Percentiles rank a stretch among this genome's conserved stretches.
These are phyloP conservation scores for Drosophila busckii DNA, from an alignment of 1,140 invertebrate genomes.

Conservation along the genomic window DNA sequence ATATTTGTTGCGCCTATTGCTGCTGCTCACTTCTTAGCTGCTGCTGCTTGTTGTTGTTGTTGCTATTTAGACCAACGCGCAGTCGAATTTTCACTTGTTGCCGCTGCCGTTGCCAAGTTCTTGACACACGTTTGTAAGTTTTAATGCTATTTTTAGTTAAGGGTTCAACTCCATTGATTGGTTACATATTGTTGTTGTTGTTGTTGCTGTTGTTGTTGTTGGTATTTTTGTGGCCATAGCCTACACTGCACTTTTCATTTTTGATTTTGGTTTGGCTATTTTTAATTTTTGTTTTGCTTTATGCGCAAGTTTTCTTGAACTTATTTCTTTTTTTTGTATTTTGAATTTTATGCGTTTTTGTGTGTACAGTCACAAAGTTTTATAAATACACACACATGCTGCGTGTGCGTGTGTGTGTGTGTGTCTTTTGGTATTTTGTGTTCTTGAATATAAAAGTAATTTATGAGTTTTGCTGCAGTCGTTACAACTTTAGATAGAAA, in stretches of 20 bases:
- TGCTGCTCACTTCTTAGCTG: background rate
- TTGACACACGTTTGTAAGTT: constrained; percentile 10
- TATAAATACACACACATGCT: constrained; percentile 20
- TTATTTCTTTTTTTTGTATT: background rate
- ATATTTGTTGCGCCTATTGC: constrained; percentile 26
- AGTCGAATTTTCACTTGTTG: constrained; percentile 37
- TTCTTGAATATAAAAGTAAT: constrained; percentile 63
- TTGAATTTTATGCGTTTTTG: background rate
- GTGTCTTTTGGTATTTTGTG: constrained; percentile 31
- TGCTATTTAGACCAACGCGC: constrained; percentile 55
- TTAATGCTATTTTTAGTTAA: constrained; percentile 31
- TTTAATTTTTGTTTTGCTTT: constrained; percentile 65
- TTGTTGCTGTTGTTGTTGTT: constrained; percentile 14
- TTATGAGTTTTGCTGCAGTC: constrained; percentile 70
- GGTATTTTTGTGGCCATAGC: constrained; percentile 7
- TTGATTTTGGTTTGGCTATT: constrained; percentile 59
- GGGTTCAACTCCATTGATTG: constrained; percentile 66
- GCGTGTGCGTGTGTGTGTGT: constrained; percentile 15
- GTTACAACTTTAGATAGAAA: constrained; percentile 7
- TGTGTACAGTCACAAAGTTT: constrained; percentile 53
- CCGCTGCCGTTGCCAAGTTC: constrained; percentile 47
- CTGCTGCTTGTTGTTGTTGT: constrained; percentile 4
- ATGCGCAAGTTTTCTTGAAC: constrained; percentile 44
- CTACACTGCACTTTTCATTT: constrained; percentile 59
- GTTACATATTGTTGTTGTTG: constrained; percentile 59